These are phyloP conservation scores for Eira barbara DNA, from an alignment of 2,113 vertebrate species.

Conservation along the genomic window DNA sequence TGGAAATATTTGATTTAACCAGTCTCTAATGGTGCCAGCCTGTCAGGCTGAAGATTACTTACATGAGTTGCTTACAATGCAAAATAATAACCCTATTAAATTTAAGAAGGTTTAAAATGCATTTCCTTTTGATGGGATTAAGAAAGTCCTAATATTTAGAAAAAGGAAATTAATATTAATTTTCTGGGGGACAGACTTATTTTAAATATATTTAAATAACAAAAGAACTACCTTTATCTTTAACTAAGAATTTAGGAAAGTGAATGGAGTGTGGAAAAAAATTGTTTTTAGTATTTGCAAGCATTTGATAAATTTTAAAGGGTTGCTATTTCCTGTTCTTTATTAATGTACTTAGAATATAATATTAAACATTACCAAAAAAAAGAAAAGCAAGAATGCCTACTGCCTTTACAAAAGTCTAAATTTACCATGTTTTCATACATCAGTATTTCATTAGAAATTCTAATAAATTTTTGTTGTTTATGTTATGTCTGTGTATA, in stretches of 20 bases:
- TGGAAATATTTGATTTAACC: conserved; percentile 73
- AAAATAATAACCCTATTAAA: conserved; percentile 74
- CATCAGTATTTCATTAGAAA: not conserved
- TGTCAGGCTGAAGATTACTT: conserved; percentile 68
- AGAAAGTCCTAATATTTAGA: conserved; percentile 76
- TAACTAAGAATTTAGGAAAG: conserved; percentile 42
- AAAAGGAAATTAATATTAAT: conserved; percentile 72
- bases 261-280: conserved; percentile 38
- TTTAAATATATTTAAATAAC: conserved; percentile 67
- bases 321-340: conserved; percentile 4
- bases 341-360: conserved; percentile 22
- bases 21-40: conserved; percentile 55
- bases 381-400: not conserved
- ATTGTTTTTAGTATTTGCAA: conserved; percentile 64
- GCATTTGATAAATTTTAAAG: conserved; percentile 53
- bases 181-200: conserved; percentile 69
- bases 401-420: not conserved
- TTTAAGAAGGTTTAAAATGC: conserved; percentile 71
- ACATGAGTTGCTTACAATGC: conserved; percentile 71
- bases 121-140: conserved; percentile 75
- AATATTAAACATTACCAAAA: not conserved
- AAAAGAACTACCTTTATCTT: conserved; percentile 62
- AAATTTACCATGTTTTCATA: not conserved
- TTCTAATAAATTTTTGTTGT: not conserved
- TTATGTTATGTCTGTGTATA: not conserved